Base-by-base conservation (phyloP, 2,888 invertebrate species). In the Hemithea aestivaria region DNA sequence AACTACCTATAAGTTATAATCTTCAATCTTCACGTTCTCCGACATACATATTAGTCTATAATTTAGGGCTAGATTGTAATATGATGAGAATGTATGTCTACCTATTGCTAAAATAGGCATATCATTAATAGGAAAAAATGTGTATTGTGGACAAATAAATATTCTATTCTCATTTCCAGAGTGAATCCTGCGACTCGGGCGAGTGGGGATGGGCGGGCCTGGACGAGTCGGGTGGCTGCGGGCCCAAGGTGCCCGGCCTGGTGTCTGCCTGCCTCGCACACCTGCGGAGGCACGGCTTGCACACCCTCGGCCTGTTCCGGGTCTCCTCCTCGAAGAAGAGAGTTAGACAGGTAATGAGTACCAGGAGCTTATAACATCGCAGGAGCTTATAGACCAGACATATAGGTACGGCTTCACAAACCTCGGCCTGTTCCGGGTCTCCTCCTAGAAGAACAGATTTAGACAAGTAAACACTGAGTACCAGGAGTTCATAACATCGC, bases 301-400 rank as follows among this genome's bases (percentile, higher is more conserved):
- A 92, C 61, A 95, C 95, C 25, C 89, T 96, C 9, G 98, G 98
- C 1, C 92, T 98, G 43, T 98, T 98, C 82, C 90, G 97, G 53
- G 96, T 97, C 27, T 96, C 96, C 50, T 93, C 96, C 21, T 96
- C 97, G 2, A 96, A 95, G 75, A 97, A 96, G 73, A 89, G 97
- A 70, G 95, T 96, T 25, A 90, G 96, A 77, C 96, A 97, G 92
- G 95, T 96, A 33, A 53, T 27, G 20, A 35, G 38, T n/a, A 10
- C 0, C 58, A 51, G 42, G 38, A 40, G 48, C 35, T 46, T 28
- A 20, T 2, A 7, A 9, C 6, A 27, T n/a, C n/a, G n/a, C n/a
- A n/a, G n/a, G n/a, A n/a, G n/a, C n/a, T n/a, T n/a, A n/a, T n/a
- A n/a, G n/a, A n/a, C n/a, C n/a, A n/a, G n/a, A n/a, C n/a, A n/a